Percentiles rank a stretch among this genome's conserved stretches.
phyloP scores from a whole-genome alignment of 2,113 vertebrate species.

The Athene cunicularia region DNA sequence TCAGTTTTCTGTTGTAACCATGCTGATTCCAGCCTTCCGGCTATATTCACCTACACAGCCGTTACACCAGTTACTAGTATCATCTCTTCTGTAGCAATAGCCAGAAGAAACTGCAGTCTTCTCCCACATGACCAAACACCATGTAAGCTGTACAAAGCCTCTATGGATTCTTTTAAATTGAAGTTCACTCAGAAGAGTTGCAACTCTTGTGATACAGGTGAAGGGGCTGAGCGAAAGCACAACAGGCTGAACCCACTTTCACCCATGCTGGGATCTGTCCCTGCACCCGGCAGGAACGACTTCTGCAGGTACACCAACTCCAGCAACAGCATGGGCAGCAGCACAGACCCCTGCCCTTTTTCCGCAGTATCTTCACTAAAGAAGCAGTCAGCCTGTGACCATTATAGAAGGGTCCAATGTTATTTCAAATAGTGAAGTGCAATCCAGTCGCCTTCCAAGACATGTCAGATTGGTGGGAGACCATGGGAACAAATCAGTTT shows the following conservation, averaged over 20 bases:
- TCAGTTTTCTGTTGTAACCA: background rate
- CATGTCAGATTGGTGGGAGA: fast-evolving
- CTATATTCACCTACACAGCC: background rate
- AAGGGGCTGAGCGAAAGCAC: background rate
- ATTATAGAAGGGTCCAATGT: background rate
- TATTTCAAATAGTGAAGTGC: background rate
- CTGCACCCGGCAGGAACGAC: no score
- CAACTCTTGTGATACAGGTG: background rate
- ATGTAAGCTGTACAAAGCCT: background rate
- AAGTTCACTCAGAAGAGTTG: background rate
- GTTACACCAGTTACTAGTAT: background rate
- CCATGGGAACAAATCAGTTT: background rate
- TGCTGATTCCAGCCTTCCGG: background rate
- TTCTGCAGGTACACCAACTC: background rate
- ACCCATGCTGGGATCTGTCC: background rate
- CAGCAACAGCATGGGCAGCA: fast-evolving
- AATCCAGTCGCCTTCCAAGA: background rate
- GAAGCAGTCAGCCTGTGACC: background rate
- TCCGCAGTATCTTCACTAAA: no score
- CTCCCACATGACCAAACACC: background rate
- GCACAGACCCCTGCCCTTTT: background rate
- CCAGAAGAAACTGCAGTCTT: background rate
- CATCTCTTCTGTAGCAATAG: background rate
- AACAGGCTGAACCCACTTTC: background rate
- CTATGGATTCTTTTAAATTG: background rate